Conservation (phyloP, 2,888 invertebrate genomes). For the Sabellastarte sp. region DNA sequence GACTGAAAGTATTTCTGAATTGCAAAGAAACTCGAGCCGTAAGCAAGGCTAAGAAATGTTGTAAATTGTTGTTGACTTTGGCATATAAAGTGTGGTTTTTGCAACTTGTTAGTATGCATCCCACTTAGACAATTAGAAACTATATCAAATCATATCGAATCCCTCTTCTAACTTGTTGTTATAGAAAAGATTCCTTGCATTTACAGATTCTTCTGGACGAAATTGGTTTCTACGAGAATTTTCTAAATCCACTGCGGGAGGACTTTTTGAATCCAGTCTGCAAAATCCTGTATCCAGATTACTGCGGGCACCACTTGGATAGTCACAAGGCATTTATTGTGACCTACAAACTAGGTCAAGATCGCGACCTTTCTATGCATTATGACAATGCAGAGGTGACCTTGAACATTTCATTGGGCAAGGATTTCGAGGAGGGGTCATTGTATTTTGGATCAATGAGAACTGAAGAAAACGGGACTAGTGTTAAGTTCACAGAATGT, state of each 20-base stretch:
- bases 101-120: too few relatives aligned
- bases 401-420: constrained; percentile 58
- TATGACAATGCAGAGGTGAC: constrained; percentile 61
- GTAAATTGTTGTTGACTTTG: too few relatives aligned
- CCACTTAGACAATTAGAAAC: too few relatives aligned
- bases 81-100: too few relatives aligned
- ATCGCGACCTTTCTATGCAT: constrained; percentile 57
- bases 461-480: constrained; percentile 23
- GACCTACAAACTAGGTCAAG: constrained; percentile 48
- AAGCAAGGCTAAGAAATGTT: too few relatives aligned
- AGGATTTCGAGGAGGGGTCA: constrained; percentile 54
- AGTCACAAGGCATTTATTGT: constrained; percentile 61
- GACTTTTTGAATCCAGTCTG: constrained; percentile 54
- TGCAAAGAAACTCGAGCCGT: too few relatives aligned
- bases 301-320: constrained; percentile 55
- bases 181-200: neutral
- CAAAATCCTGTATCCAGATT: constrained; percentile 52
- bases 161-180: too few relatives aligned
- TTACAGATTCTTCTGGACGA: constrained; percentile 58
- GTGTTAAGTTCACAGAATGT: constrained; percentile 23
- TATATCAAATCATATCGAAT: too few relatives aligned
- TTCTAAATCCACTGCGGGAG: constrained; percentile 52
- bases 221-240: constrained; percentile 54
- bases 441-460: constrained; percentile 58
- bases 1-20: too few relatives aligned